Conservation (phyloP, 2,113 vertebrate species). For the Stegostoma tigrinum region DNA sequence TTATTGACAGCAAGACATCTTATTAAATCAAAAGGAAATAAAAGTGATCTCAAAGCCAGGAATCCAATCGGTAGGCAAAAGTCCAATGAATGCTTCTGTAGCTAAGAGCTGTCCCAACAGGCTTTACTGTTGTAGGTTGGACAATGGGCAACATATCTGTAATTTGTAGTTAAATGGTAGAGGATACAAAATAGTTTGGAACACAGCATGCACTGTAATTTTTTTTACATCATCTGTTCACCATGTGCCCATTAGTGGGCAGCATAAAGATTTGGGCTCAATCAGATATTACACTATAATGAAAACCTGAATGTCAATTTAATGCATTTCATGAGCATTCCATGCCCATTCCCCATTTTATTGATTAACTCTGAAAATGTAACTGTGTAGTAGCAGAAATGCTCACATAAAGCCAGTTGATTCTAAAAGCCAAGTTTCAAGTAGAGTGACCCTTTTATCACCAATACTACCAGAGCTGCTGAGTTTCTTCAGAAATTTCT, state of each 20-base stretch:
- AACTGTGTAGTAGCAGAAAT: not conserved
- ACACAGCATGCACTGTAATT: not conserved
- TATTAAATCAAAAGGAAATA: not conserved
- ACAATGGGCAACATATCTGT: not conserved
- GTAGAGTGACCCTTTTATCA: too few relatives aligned
- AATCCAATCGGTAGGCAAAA: too few relatives aligned
- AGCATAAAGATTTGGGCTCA: not conserved
- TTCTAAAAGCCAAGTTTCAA: too few relatives aligned
- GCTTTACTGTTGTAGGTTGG: not conserved
- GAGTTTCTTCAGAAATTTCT: too few relatives aligned
- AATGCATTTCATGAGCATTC: not conserved
- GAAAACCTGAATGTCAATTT: not conserved
- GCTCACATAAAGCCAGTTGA: not conserved
- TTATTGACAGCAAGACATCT: too few relatives aligned
- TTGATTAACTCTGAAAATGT: not conserved
- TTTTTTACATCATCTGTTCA: not conserved
- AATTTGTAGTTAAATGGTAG: not conserved
- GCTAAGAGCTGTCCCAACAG: not conserved
- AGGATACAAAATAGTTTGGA: not conserved
- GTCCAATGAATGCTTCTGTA: not conserved
- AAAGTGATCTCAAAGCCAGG: not conserved
- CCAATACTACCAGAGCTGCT: too few relatives aligned
- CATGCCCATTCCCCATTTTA: not conserved
- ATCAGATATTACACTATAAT: not conserved
- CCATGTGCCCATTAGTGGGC: not conserved